phyloP scores from a whole-genome alignment of 2,797 vertebrate genomes.

The Erithacus rubecula region DNA sequence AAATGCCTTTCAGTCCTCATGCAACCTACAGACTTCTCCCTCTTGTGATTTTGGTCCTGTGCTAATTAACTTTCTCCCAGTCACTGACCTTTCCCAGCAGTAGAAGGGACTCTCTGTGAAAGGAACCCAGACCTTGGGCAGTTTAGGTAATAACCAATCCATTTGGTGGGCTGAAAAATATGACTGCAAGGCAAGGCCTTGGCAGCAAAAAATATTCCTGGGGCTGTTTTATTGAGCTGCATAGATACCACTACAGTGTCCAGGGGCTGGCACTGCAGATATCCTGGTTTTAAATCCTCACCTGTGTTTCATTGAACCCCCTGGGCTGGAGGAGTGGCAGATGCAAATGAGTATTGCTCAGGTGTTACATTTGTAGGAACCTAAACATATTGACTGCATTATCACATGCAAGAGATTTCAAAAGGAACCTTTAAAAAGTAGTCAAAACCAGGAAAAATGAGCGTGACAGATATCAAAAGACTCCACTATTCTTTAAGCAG shows the following conservation, averaged over 20 bases:
- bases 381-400: neutral
- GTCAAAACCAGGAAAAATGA: neutral
- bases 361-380: neutral
- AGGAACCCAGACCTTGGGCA: rapidly evolving
- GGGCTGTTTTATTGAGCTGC: neutral
- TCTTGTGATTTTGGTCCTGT: neutral
- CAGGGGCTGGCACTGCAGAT: neutral
- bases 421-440: neutral
- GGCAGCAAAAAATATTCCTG: neutral
- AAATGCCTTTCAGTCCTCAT: neutral
- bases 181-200: neutral
- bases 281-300: neutral
- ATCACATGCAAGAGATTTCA: neutral
- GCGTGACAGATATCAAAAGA: neutral
- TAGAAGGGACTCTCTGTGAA: neutral
- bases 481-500: neutral
- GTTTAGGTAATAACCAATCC: neutral
- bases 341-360: rapidly evolving
- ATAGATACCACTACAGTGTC: neutral
- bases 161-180: neutral
- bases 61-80: neutral
- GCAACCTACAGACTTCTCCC: neutral
- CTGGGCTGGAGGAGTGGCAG: neutral
- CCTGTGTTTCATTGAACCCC: neutral
- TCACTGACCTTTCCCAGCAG: neutral